These are phyloP conservation scores for Mobula hypostoma DNA, from an alignment of 2,113 vertebrate species.

Conservation along the genomic window DNA sequence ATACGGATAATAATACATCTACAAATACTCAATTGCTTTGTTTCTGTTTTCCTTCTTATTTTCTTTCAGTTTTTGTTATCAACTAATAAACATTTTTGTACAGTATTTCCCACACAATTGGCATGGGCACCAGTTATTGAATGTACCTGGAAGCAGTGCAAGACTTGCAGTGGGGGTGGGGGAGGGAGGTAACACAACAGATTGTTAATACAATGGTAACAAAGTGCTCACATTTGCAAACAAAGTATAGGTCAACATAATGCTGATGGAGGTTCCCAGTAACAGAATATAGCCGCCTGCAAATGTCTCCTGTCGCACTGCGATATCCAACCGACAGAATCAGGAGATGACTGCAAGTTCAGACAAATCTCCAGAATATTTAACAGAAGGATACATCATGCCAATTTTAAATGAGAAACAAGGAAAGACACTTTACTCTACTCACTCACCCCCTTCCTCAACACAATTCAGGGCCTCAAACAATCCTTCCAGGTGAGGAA, in stretches of 20 bases:
- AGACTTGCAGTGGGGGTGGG: not conserved
- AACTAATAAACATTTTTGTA: not conserved
- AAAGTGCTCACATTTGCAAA: not conserved
- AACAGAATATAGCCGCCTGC: not conserved
- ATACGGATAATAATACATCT: not conserved
- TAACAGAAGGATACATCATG: not conserved
- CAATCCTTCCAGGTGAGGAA: no score
- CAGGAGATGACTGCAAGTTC: not conserved
- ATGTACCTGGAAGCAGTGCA: not conserved
- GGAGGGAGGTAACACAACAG: not conserved
- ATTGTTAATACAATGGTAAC: not conserved
- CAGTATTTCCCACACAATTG: not conserved
- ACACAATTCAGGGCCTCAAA: no score
- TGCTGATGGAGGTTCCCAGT: not conserved
- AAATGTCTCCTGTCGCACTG: not conserved
- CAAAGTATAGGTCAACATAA: not conserved
- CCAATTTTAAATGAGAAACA: not conserved
- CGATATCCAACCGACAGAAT: not conserved
- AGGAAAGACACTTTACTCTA: not conserved
- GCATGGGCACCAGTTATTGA: not conserved
- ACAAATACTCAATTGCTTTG: not conserved
- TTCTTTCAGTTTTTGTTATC: not conserved
- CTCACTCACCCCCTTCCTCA: no score
- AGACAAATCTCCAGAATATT: not conserved
- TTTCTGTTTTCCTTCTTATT: not conserved